Percentiles rank a stretch among this genome's conserved stretches.
Evolutionary conservation across 2,113 vertebrate species (phyloP).

Genomic region (Elachura formosa): DNA sequence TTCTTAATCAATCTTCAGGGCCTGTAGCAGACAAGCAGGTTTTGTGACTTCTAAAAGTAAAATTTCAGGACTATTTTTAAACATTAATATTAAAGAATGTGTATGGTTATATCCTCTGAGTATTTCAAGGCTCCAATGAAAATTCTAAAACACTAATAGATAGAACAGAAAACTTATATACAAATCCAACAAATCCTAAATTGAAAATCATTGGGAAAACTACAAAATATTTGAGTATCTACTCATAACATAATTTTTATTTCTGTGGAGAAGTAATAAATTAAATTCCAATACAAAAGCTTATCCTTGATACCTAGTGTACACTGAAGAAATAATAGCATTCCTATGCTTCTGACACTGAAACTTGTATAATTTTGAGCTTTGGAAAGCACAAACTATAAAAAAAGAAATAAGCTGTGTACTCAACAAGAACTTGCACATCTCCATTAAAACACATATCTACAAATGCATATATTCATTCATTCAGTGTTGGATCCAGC

Average conservation of each 20-base stretch:
- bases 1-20: neutral
- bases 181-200: neutral
- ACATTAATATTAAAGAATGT: neutral
- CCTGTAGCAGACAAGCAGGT: neutral
- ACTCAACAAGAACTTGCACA: neutral
- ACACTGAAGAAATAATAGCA: neutral
- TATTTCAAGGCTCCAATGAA: neutral
- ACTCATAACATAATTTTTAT: neutral
- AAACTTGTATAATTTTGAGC: neutral
- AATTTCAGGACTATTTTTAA: neutral
- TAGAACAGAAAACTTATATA: neutral
- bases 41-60: neutral
- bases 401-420: neutral
- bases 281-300: neutral
- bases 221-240: neutral
- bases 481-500: neutral
- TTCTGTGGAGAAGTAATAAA: neutral
- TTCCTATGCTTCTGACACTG: neutral
- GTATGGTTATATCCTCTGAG: fast-evolving
- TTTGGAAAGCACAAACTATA: neutral
- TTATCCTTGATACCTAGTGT: neutral
- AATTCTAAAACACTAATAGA: neutral
- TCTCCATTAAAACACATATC: neutral
- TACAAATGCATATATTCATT: too few species aligned
- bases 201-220: neutral